Evolutionary conservation across 1,140 invertebrate genomes (phyloP).

Genomic region (Medauroidea extradentata): DNA sequence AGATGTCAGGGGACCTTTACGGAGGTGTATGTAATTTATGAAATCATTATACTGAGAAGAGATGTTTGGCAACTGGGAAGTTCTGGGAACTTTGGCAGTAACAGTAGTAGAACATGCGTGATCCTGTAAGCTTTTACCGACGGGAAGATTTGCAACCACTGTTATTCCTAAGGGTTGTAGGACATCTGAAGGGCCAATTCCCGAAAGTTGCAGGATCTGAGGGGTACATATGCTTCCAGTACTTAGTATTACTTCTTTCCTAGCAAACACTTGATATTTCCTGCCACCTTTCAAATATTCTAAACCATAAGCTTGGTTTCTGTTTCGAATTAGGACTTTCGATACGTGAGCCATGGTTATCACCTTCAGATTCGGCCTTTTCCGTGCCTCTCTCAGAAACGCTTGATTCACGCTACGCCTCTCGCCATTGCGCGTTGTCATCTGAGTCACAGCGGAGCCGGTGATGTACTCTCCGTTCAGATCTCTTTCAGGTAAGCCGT

Average conservation of each 20-base stretch:
- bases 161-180: background rate
- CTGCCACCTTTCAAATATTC: conserved; percentile 46
- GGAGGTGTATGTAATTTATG: too few species aligned
- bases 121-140: background rate
- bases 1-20: too few species aligned
- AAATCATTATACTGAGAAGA: too few species aligned
- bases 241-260: conserved; percentile 55
- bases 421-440: conserved; percentile 76
- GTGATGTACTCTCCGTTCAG: conserved; percentile 87
- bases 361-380: conserved; percentile 80
- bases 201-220: background rate
- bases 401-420: conserved; percentile 90
- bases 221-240: conserved; percentile 27
- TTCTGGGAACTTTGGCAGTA: too few species aligned
- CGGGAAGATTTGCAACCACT: background rate
- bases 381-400: conserved; percentile 75
- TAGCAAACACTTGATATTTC: conserved; percentile 42
- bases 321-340: conserved; percentile 33
- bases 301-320: conserved; percentile 42
- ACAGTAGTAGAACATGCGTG: background rate
- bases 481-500: conserved; percentile 86
- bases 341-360: conserved; percentile 80
- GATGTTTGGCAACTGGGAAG: too few species aligned
- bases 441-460: conserved; percentile 86
- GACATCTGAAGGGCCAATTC: background rate